Base-by-base conservation (phyloP, 2,888 invertebrate genomes). In the Microctonus hyperodae region DNA sequence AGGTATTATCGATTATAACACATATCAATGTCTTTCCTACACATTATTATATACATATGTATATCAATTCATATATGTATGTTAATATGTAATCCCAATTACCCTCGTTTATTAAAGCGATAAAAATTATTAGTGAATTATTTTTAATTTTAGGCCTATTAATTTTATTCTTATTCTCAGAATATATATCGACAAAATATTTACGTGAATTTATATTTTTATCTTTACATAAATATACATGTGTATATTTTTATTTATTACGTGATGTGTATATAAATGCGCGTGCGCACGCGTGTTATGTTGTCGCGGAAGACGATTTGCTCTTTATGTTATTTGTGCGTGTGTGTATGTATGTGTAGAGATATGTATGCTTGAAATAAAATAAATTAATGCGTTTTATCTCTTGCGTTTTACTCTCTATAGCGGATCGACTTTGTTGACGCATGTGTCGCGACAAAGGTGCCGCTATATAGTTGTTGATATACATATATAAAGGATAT, bases 351-450 rank as follows among this genome's bases (percentile, higher is more conserved):
- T 67, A 28, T 5, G 28, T n/a, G n/a, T n/a, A n/a, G n/a, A n/a
- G n/a, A 58, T 35, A 60, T 53, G 61, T 67, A 28, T 5, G 28
- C 57, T 66, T 60, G 51, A 33, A 63, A 61, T 33, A 37, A 35
- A 74, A 78, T 79, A 78, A 78, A 78, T 79, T 78, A 80, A 78
- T 77, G 77, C 76, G 75, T 76, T 79, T 80, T 80, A 80, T 78
- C 77, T 77, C 37, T 37, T 75, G 73, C 75, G 74, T 77, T 77
- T 75, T 63, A 40, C 51, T 10, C 63, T 53, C 35, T 51, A 63
- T 76, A 73, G 75, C 73, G 71, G 74, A 72, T 73, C 73, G 72
- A 70, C 68, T 67, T 70, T 68, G 67, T 65, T 65, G 69, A 63
- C 69, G 72, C 59, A 65, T 64, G 68, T 68, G 66, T 67, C 69